Evolutionary conservation across 1,140 invertebrate genomes (phyloP).

Genomic region (Hirudo medicinalis): DNA sequence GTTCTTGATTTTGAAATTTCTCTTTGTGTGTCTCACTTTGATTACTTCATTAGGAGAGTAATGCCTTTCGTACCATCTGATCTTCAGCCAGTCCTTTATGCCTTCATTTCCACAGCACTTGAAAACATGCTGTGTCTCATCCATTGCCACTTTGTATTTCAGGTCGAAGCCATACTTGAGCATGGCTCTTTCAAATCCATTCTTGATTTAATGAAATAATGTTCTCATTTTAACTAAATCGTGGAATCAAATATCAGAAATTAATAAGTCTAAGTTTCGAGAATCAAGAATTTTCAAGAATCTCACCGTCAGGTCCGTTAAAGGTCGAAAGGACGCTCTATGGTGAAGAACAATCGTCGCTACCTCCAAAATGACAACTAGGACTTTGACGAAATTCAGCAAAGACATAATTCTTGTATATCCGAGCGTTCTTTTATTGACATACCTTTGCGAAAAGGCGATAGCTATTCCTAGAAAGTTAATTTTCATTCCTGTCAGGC

Average conservation of each 20-base stretch:
- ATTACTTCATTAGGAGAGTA: not conserved
- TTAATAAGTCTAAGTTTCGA: too few relatives aligned
- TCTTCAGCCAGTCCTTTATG: constrained; percentile 2
- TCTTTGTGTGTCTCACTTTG: not conserved
- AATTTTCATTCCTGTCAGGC: not conserved
- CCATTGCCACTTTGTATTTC: constrained; percentile 2
- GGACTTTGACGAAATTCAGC: not conserved
- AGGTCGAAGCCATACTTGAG: not conserved
- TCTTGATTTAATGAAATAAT: not conserved
- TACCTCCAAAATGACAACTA: not conserved
- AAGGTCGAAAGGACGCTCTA: too few relatives aligned
- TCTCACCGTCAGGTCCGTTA: too few relatives aligned
- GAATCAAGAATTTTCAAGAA: too few relatives aligned
- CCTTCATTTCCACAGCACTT: constrained; percentile 5
- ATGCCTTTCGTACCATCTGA: not conserved
- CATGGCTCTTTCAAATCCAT: constrained; percentile 2
- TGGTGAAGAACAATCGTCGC: not conserved
- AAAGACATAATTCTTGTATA: constrained; percentile 4
- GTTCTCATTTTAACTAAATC: too few relatives aligned
- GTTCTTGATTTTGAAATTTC: too few relatives aligned
- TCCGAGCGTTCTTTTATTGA: not conserved
- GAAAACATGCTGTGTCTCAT: not conserved
- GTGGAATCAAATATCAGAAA: too few relatives aligned
- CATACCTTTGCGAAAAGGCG: not conserved
- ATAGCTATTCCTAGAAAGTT: constrained; percentile 1